These are phyloP conservation scores for Myiozetetes cayanensis DNA, from an alignment of 2,113 vertebrate genomes.

Conservation along the genomic window DNA sequence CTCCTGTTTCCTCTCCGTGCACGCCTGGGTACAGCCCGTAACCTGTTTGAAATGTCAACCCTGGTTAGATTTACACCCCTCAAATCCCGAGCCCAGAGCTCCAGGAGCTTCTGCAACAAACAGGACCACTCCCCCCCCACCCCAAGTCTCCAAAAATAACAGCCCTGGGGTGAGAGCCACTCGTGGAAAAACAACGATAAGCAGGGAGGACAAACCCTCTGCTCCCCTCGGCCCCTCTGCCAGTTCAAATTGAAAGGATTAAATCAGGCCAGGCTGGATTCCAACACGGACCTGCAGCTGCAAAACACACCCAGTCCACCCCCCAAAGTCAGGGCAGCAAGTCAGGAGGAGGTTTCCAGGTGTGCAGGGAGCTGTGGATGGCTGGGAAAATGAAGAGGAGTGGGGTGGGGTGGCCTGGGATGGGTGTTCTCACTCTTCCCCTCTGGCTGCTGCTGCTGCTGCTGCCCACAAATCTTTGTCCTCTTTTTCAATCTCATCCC, in stretches of 20 bases:
- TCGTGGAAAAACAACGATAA: neutral
- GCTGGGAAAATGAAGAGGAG: too few relatives aligned
- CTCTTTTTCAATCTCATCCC: neutral
- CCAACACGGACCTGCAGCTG: neutral
- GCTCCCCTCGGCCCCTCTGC: neutral
- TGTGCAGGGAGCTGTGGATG: too few relatives aligned
- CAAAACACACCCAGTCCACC: neutral
- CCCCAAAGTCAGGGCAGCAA: too few relatives aligned
- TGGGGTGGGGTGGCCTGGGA: too few relatives aligned
- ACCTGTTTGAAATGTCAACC: slow-evolving; percentile 29
- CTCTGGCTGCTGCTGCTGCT: neutral
- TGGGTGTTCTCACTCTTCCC: neutral
- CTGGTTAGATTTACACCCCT: slow-evolving; percentile 27
- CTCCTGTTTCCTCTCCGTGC: neutral
- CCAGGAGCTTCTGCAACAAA: neutral
- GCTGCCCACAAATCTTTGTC: neutral
- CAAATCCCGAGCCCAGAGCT: neutral
- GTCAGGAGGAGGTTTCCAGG: too few relatives aligned
- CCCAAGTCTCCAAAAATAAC: slow-evolving; percentile 17
- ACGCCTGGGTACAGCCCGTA: neutral
- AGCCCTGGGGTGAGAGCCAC: neutral
- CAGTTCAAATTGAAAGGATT: neutral
- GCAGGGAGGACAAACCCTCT: neutral
- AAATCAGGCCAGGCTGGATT: neutral
- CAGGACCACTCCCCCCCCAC: neutral